phyloP scores from a whole-genome alignment of 1,140 invertebrate genomes.

The Calephelis virginiensis region DNA sequence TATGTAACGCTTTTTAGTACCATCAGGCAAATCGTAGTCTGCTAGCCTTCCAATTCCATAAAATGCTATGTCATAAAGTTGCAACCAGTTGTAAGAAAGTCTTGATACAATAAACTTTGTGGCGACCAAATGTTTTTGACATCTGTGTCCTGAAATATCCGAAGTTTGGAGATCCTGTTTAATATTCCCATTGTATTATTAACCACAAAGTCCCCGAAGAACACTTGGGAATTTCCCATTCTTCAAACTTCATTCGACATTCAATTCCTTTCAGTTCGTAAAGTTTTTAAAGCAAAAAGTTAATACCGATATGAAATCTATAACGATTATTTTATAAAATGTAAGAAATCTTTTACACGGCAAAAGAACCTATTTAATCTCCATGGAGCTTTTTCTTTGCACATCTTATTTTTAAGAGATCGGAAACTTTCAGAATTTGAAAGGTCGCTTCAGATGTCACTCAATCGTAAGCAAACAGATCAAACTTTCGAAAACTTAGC shows the following conservation, averaged over 20 bases:
- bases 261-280: constrained; percentile 5
- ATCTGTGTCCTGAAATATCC: constrained; percentile 19
- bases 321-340: constrained; percentile 1
- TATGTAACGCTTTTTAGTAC: no score
- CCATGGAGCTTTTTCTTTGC: not conserved
- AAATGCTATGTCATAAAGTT: not conserved
- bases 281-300: constrained; percentile 12
- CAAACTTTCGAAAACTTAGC: no score
- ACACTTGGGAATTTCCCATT: constrained; percentile 11
- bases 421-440: no score
- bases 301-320: constrained; percentile 9
- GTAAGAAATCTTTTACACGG: not conserved
- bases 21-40: no score
- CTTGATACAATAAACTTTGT: constrained; percentile 18
- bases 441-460: no score
- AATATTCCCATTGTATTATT: constrained; percentile 16
- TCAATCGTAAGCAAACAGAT: no score
- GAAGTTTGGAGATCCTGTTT: constrained; percentile 9
- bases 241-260: constrained; percentile 10
- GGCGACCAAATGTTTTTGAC: constrained; percentile 26
- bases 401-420: not conserved
- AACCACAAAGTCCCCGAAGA: constrained; percentile 11
- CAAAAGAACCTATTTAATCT: not conserved
- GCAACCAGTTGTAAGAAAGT: not conserved
- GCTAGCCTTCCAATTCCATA: not conserved